Evolutionary conservation across 2,888 invertebrate species (phyloP), one percentile per base, ranked within the genome.

Genomic region (Andrena hattorfiana): DNA sequence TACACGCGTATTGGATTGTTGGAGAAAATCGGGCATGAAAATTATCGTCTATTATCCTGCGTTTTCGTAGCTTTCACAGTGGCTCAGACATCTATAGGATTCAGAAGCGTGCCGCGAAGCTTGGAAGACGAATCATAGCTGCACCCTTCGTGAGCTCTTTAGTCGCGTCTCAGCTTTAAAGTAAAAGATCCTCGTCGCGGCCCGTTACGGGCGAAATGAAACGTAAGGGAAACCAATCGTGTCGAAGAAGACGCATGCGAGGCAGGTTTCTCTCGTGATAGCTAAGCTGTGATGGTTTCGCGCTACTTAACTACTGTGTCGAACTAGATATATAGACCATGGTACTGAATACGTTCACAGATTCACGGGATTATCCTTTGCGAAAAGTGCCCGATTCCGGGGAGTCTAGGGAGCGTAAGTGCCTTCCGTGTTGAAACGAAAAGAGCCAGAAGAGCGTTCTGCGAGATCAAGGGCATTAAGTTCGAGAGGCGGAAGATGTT

Each of bases 271-370:
- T 67, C 49, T 67, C 42, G 68, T 64, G 49, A 79, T n/a, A 71
- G 70, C 69, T 70, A 85, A 78, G 83, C 87, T 85, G 84, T 87
- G 88, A 89, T 87, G 86, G 86, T 84, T 85, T 81, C 84, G 87
- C 86, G 84, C 82, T 87, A 85, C 84, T 90, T 86, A 87, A 88
- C 90, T 92, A 92, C 87, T 86, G 89, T 86, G 81, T 91, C 90
- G 83, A 91, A 89, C 91, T 92, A 92, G 89, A 91, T 90, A 92
- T 90, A 91, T 85, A 92, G 89, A 90, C 88, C 90, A 90, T 88
- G 85, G 1, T 92, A 92, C 93, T 91, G 92, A 93, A 93, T 93
- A 93, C 93, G 92, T 92, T 93, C 91, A 92, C 91, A 89, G 81
- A 72, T 86, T 85, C 70, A 70, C 30, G 35, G 56, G 51, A 71